These are phyloP conservation scores for Antigone vipio DNA, from an alignment of 2,113 vertebrate species.

Conservation along the genomic window DNA sequence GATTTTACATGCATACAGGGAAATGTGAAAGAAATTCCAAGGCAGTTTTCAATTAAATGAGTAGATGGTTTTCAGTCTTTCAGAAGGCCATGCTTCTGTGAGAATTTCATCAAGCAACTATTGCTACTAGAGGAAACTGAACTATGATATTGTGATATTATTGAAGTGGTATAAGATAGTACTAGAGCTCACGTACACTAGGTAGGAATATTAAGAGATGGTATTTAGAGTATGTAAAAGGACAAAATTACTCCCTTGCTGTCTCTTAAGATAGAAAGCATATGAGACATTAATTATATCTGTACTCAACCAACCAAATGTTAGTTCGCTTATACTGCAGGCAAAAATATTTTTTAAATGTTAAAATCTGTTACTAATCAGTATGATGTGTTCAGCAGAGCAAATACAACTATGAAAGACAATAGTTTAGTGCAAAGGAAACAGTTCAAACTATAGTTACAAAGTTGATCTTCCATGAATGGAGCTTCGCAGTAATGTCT, in stretches of 20 bases:
- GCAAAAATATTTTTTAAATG: conserved; percentile 26
- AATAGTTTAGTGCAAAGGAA: not conserved
- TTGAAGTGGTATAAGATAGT: not conserved
- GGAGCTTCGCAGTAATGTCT: not conserved
- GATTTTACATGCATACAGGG: not conserved
- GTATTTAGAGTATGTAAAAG: conserved; percentile 10
- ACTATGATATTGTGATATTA: not conserved
- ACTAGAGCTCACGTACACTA: not conserved
- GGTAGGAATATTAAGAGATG: not conserved
- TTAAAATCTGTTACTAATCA: conserved; percentile 39
- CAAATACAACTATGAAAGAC: not conserved
- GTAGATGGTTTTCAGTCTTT: not conserved
- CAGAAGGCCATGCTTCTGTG: not conserved
- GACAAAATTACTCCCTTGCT: not conserved
- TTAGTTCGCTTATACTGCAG: not conserved
- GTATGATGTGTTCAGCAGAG: not conserved
- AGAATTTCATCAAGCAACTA: not conserved
- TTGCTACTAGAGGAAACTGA: not conserved
- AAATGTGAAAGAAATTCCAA: not conserved
- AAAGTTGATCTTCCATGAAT: not conserved
- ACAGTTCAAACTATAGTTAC: not conserved
- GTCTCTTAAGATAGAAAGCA: not conserved
- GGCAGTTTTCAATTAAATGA: not conserved
- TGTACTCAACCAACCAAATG: not conserved
- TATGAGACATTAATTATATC: not conserved